Base-by-base conservation (phyloP, 2,797 vertebrate species). In the Schizothorax lantsangensis region DNA sequence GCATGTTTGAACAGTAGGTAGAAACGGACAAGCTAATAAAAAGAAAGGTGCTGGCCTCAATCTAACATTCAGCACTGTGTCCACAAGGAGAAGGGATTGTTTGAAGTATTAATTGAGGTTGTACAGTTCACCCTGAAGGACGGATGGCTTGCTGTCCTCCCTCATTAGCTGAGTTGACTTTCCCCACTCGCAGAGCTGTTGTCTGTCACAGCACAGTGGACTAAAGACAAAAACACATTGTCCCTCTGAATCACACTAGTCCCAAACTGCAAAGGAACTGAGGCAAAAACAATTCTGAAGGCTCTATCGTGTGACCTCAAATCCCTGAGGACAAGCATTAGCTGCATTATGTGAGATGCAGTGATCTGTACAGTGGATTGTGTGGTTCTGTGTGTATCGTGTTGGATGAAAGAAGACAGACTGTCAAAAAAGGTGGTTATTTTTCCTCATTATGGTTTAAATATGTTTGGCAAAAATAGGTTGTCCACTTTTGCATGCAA, bases 41-140 rank as follows among this genome's bases (percentile, higher is more conserved):
- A 84, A 19, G 88, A 85, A 89, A 81, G 45, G 66, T 54, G 40
- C 23, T 87, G 87, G 83, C 80, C 86, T 90, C 82, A 72, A 88
- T 94, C 81, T 92, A 85, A 92, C 90, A 91, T 93, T 90, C 92
- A 89, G 86, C 84, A 36, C 89, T 83, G 88, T 90, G 79, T 21
- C 90, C 83, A 43, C 87, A 83, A 83, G 33, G 40, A 77, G 88
- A 38, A 14, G n/a, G 66, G 71, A 30, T 54, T 87, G 91, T 94
- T 94, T 93, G 92, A 95, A 91, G 91, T 93, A 94, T 93, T 94
- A 94, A 95, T 94, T 92, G 93, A 93, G 93, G 92, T 93, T 91
- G 86, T 88, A 81, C 38, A 90, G 93, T 94, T 94, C 92, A 92
- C 84, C 84, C 80, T 88, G 43, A 83, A 77, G 69, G 78, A 89